phyloP scores from a whole-genome alignment of 2,797 vertebrate species.

The Scolopax bukidnonensis region DNA sequence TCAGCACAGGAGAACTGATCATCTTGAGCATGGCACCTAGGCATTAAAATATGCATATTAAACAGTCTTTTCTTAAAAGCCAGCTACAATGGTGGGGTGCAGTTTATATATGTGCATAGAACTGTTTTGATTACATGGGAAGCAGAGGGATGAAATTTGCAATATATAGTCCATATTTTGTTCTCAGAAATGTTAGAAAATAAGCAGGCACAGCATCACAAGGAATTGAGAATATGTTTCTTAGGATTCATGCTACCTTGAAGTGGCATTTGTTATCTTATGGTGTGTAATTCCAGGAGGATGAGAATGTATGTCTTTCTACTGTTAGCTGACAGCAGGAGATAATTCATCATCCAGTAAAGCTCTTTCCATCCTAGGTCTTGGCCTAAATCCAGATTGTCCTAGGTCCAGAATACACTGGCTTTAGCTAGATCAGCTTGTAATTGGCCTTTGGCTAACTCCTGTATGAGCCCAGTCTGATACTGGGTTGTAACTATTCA shows the following conservation, averaged over 20 bases:
- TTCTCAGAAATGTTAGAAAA: not conserved
- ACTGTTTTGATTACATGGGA: not conserved
- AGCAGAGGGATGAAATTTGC: not conserved
- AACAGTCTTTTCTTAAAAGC: not conserved
- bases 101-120: not conserved
- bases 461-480: conserved; percentile 32
- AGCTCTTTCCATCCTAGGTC: conserved; percentile 60
- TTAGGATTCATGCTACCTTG: not conserved
- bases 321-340: conserved; percentile 42
- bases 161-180: not conserved
- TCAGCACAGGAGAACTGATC: not conserved
- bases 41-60: not conserved
- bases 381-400: conserved; percentile 64
- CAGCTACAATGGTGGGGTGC: not conserved
- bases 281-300: not conserved
- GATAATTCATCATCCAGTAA: conserved; percentile 68
- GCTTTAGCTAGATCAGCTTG: conserved; percentile 68
- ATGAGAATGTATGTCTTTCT: conserved; percentile 21
- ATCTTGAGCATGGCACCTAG: not conserved
- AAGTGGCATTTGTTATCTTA: not conserved
- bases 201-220: not conserved
- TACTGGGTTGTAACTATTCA: not conserved
- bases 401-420: conserved; percentile 55
- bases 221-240: not conserved
- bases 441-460: conserved; percentile 68